Base-by-base conservation (phyloP, 1,140 invertebrate species). In the Aplysia californica region DNA sequence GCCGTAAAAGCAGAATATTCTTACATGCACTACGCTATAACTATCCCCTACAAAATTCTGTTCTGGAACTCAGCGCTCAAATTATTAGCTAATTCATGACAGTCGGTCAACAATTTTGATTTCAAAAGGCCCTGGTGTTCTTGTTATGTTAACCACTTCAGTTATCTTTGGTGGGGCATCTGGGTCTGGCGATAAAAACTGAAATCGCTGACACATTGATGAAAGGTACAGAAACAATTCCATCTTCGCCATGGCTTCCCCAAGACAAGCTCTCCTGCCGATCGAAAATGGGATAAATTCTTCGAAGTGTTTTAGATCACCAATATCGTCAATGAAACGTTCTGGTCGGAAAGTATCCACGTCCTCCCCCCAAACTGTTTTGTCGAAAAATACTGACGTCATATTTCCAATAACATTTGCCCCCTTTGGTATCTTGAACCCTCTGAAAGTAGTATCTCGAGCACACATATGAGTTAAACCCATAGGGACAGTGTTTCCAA, bases 191-290 rank as follows among this genome's bases (percentile, higher is more conserved):
- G 71, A 35, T 29, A 33, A n/a, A 65, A 82, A 41, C 31, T 67
- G 33, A 26, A 80, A 82, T 41, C 31, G 44, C 39, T 82, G 81
- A 20, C 80, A n/a, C 36, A 82, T 35, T 5, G 69, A 44, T 0
- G 81, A 23, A 0, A 80, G 41, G 61, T 76, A 80, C 0, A 82
- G 59, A 64, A 79, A 80, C 21, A 79, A 20, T 29, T 80, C 79
- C 69, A 78, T 77, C 29, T 75, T 56, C 6, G 79, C 81, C 41
- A 82, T 38, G 29, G 68, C 38, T 67, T 80, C 77, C 0, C 81
- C 81, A 3, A 79, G 35, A 66, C 81, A 82, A 4, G 36, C 39
- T 15, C 81, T 66, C 21, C 76, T 64, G 10, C 80, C 80, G n/a
- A 69, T 18, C 3, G 38, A 4, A 55, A 69, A 69, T 15, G 67